Percentiles rank a stretch among this genome's conserved stretches.
Conservation (phyloP, 2,797 vertebrate species). For the Hydrocynus forskahlii region DNA sequence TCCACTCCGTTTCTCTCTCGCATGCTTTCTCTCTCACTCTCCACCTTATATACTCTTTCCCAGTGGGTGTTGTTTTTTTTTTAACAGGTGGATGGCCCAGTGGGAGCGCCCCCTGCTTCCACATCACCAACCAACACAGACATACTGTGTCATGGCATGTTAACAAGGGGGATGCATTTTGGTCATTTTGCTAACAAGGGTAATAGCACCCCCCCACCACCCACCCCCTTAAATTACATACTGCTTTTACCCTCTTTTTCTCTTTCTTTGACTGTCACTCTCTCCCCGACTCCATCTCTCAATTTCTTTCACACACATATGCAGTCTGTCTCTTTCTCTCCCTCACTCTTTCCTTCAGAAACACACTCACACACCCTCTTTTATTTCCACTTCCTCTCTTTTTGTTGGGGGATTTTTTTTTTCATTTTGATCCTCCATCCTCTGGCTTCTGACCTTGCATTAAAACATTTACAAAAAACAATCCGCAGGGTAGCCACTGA, state of each 20-base stretch:
- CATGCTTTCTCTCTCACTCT: neutral
- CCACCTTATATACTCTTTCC: neutral
- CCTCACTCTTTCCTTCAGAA: neutral
- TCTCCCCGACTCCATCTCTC: neutral
- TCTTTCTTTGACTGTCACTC: neutral
- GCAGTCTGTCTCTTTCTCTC: neutral
- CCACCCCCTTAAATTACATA: too few relatives aligned
- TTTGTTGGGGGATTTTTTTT: neutral
- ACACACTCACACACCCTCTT: neutral
- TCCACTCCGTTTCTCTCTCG: neutral
- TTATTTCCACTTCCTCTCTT: neutral
- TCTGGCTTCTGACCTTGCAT: neutral
- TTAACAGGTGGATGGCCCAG: too few relatives aligned
- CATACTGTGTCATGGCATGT: too few relatives aligned
- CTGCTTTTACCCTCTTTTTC: neutral
- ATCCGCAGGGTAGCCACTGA: neutral
- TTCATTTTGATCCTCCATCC: neutral
- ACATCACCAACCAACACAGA: too few relatives aligned
- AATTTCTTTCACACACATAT: neutral
- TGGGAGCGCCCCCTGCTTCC: too few relatives aligned
- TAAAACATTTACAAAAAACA: neutral
- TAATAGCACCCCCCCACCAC: too few relatives aligned
- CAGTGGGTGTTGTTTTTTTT: too few relatives aligned
- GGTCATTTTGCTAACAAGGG: too few relatives aligned
- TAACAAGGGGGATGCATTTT: too few relatives aligned